These are phyloP conservation scores for Connochaetes taurinus DNA, from an alignment of 2,113 vertebrate species.

Conservation along the genomic window DNA sequence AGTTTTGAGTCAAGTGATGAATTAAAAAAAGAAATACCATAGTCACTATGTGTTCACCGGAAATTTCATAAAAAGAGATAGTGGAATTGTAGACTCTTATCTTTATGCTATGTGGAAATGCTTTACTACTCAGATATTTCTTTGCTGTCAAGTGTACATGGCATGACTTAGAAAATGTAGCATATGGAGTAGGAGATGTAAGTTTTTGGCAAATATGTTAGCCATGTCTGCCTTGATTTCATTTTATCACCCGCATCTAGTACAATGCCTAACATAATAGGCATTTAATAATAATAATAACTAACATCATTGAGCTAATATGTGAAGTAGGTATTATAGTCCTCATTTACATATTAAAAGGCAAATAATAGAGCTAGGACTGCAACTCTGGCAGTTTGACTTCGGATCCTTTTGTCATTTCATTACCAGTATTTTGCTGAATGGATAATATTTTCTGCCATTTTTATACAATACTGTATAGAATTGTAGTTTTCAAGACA, in stretches of 20 bases:
- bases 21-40: background rate
- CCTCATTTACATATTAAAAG: slow-evolving; percentile 1
- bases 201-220: background rate
- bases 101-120: background rate
- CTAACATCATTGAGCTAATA: background rate
- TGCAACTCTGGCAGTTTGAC: background rate
- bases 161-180: background rate
- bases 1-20: slow-evolving; percentile 9
- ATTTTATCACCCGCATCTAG: background rate
- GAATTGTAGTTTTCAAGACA: background rate
- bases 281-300: background rate
- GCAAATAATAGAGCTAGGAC: background rate
- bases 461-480: background rate
- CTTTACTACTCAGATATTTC: slow-evolving; percentile 1
- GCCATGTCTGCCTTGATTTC: background rate
- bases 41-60: background rate
- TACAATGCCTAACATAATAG: background rate
- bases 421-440: background rate
- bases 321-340: background rate
- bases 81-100: background rate
- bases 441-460: background rate
- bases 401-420: background rate
- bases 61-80: slow-evolving; percentile 17
- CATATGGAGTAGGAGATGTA: background rate
- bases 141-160: background rate